These are phyloP conservation scores for Seriola dumerili DNA, from an alignment of 2,113 vertebrate species.

Conservation along the genomic window DNA sequence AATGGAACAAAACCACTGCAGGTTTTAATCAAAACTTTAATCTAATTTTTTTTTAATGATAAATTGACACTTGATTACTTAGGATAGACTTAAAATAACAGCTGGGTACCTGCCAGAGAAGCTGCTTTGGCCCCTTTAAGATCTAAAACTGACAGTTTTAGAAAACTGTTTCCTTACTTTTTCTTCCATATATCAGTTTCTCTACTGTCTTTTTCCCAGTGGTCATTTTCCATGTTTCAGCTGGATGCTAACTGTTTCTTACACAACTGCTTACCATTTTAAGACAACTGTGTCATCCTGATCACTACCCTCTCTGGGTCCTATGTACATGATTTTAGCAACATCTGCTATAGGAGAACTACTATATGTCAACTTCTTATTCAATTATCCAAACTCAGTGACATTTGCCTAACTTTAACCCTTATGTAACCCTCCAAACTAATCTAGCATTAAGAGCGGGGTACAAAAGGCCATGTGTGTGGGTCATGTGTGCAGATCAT, in stretches of 20 bases:
- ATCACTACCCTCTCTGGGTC: not conserved
- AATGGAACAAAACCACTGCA: no score
- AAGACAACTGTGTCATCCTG: no score
- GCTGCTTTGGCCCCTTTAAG: no score
- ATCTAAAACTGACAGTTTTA: not conserved
- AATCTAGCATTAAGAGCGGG: constrained; percentile 40
- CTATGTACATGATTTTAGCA: not conserved
- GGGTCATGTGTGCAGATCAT: constrained; percentile 63
- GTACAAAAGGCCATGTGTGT: constrained; percentile 58
- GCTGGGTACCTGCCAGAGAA: no score
- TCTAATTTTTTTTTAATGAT: not conserved
- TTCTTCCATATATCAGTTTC: not conserved
- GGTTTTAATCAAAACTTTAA: not conserved
- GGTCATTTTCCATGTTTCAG: not conserved
- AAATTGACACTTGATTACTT: not conserved
- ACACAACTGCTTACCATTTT: not conserved
- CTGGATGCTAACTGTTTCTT: not conserved
- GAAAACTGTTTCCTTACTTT: not conserved
- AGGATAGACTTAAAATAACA: no score
- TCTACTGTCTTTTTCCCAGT: not conserved
- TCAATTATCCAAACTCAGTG: constrained; percentile 4
- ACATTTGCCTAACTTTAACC: constrained; percentile 12
- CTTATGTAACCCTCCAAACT: constrained; percentile 45
- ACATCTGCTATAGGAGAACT: not conserved
- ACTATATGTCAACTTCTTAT: not conserved